Percentiles rank a stretch among this genome's conserved stretches.
phyloP scores from a whole-genome alignment of 1,140 invertebrate genomes.

The Samia ricini region DNA sequence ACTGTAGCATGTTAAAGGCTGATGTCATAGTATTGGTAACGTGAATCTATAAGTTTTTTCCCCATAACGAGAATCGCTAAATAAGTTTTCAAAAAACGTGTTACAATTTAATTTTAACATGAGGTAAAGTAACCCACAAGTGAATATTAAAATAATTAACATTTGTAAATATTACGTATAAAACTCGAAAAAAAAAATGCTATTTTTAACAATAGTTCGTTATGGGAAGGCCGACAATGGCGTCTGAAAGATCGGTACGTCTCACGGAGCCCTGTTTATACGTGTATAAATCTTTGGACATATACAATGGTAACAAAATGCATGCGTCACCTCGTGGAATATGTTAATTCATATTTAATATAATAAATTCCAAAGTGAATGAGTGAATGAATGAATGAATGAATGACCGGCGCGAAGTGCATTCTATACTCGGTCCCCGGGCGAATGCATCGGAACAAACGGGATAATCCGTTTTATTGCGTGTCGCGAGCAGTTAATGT shows the following conservation, averaged over 20 bases:
- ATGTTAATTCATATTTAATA: conserved; percentile 75
- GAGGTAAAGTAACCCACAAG: too few species aligned
- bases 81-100: too few species aligned
- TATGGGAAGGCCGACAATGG: neutral
- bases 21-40: too few species aligned
- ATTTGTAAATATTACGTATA: neutral
- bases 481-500: conserved; percentile 59
- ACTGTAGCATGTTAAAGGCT: too few species aligned
- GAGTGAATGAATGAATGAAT: conserved; percentile 20
- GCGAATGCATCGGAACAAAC: neutral
- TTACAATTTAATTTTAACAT: too few species aligned
- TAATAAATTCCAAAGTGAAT: conserved; percentile 67
- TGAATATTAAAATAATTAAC: neutral
- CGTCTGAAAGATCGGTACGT: neutral
- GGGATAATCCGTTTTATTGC: conserved; percentile 69
- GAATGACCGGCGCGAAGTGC: conserved; percentile 30
- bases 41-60: too few species aligned
- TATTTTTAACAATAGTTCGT: conserved; percentile 3
- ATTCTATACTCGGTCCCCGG: conserved; percentile 36
- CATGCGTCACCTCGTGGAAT: conserved; percentile 56
- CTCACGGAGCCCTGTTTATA: conserved; percentile 39
- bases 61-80: too few species aligned
- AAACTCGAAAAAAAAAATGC: conserved; percentile 2
- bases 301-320: conserved; percentile 55
- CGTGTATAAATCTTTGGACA: conserved; percentile 60